Evolutionary conservation across 37 sponge, comb jelly and placozoan genomes (phyloP), one percentile per base, ranked within the genome.

Genomic region (Diacarnus erythraeanus): DNA sequence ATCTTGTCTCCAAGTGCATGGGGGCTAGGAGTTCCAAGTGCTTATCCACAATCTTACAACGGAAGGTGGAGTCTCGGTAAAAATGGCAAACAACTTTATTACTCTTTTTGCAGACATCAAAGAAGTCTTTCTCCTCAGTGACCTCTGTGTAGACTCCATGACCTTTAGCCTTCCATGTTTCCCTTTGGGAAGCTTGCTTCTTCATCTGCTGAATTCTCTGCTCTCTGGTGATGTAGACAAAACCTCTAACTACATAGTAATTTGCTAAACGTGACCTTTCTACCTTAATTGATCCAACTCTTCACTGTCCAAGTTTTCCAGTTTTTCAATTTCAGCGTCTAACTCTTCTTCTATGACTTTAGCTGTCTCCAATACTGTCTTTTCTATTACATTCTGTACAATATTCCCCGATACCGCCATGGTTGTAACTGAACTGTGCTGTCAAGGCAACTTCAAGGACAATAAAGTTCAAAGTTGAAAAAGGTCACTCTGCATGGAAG

Each of bases 11-110:
- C 4, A 93, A 42, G 68, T 98, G 99, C 58, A 92, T 91, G 42
- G 88, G 91, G n/a, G 97, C 97, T 18, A 98, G 77, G 8, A 91
- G 69, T 27, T 64, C 56, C 33, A 98, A 57, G 64, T 98, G 99
- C 74, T 98, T 98, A 76, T 98, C 99, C 34, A 98, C 94, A 77
- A 98, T 98, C 66, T 96, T 91, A 73, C 99, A 98, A 38, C 98
- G 82, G 83, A 86, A 82, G 3, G 97, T 94, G 0, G 88, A 77
- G 59, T 91, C 94, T 0, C 95, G 83, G 59, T 81, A 98, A 79
- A 96, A 98, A 51, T 94, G 97, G 66, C 92, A 89, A 35, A 98
- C 95, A 21, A 98, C 89, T 34, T 85, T 86, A n/a, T 89, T 80
- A 51, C 86, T 96, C 43, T 91, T 82, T 79, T 98, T 98, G 60